Base-by-base conservation (phyloP, 1,140 invertebrate species). In the Cylas formicarius region DNA sequence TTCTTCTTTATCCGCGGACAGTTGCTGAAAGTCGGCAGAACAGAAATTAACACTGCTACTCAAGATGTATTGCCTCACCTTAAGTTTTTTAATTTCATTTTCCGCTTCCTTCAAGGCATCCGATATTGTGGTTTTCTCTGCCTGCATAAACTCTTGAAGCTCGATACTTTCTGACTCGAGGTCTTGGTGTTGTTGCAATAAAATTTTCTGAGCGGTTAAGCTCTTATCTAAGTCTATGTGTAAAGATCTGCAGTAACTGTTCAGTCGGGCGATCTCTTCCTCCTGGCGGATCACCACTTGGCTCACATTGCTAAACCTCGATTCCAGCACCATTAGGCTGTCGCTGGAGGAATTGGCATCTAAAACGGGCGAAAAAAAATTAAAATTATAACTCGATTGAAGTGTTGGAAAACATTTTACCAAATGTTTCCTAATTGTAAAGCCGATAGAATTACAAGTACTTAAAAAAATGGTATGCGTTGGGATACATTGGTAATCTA, bases 41-140 rank as follows among this genome's bases (percentile, higher is more conserved):
- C 27, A 39, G 8, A 8, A 11, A 14, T 13, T 33, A 13, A 32
- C 14, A 34, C 23, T 28, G 16, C 27, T 26, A 9, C 8, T 9
- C 24, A 26, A 26, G 9, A 26, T 26, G 8, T n/a, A n/a, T n/a
- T n/a, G n/a, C n/a, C n/a, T 24, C 20, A 49, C 64, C 39, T 73
- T 73, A 10, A 66, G 62, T 3, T 62, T 49, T 28, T 69, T 65
- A 48, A 82, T 73, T 60, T 88, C 83, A 0, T 57, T 55, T 67
- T 90, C 86, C 5, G 79, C 67, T 43, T 90, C 86, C 18, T 79
- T 76, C 14, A 90, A 66, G 1, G 83, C 78, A 55, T 88, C 85
- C 10, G 71, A 71, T 41, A 86, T 62, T 1, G 81, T 74, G 1
- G 73, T 69, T 63, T 86, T 86, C 59, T 87, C 84, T 31, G 80